Evolutionary conservation across 2,888 invertebrate species (phyloP), one percentile per base, ranked within the genome.

Genomic region (Brenthis daphne): DNA sequence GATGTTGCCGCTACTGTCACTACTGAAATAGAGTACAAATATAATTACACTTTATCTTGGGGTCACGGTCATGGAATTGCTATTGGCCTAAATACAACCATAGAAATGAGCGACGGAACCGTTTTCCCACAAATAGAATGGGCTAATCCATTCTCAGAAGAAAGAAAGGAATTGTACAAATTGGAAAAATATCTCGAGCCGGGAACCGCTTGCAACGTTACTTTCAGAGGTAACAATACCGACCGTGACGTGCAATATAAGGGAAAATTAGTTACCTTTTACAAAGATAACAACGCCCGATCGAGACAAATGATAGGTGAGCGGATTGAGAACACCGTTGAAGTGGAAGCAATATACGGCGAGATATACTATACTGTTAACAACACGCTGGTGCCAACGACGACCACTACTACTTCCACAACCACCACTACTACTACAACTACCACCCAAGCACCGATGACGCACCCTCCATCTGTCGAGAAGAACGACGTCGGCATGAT

Each of bases 141-240:
- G 97, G 96, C 96, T 1, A 93, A 94, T 69, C 94, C 91, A 64
- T 90, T 87, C 56, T 85, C 92, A 63, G 93, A 94, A 60, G 92
- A 91, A 64, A 93, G 90, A 73, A 94, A 95, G 6, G 94, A 94
- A 72, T 85, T 94, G 6, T 90, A 85, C 77, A 94, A 94, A 54
- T 93, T 96, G 20, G 94, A 95, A 80, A 94, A 95, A 71, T 94
- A 93, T 79, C 87, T 97, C 67, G 94, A 95, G 82, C 95, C 96
- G 4, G 97, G 96, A 43, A 97, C 97, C 0, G 97, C 95, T 2
- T 95, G 97, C 64, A 97, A 97, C 83, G 96, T 97, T 0, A 96
- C 96, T 0, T 93, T 97, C 20, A 93, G 92, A 64, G 97, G 96
- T 2, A 96, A 96, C 80, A 94, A 95, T 77, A 95, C 96, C 0